Evolutionary conservation across 2,113 vertebrate species (phyloP).

Genomic region (Damaliscus lunatus): DNA sequence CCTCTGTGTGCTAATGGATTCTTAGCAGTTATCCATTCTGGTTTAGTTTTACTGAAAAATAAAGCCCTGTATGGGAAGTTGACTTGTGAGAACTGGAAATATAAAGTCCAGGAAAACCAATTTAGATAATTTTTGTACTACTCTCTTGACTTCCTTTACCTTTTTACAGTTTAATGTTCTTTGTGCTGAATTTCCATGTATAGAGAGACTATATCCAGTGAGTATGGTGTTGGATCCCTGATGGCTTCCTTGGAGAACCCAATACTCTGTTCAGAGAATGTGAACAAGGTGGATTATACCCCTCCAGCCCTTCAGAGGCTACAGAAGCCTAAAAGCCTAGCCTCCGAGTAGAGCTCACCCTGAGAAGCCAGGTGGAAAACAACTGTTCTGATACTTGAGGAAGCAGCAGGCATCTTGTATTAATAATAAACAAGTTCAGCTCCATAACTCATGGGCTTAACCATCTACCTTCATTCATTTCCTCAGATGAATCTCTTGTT

Average conservation of each 20-base stretch:
- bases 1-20: background rate
- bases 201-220: background rate
- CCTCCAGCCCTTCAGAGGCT: background rate
- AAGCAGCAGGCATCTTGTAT: background rate
- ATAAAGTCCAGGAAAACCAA: background rate
- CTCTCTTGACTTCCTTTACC: background rate
- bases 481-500: background rate
- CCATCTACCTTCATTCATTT: slow-evolving; percentile 1
- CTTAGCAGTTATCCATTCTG: background rate
- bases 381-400: background rate
- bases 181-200: background rate
- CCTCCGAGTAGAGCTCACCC: background rate
- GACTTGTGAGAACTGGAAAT: background rate
- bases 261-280: background rate
- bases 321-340: background rate
- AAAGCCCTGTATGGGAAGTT: background rate
- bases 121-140: background rate
- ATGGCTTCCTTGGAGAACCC: background rate
- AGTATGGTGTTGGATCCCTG: background rate
- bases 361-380: background rate
- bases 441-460: background rate
- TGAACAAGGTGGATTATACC: background rate
- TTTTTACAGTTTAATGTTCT: background rate
- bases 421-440: background rate
- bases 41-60: background rate